Evolutionary conservation across 2,113 vertebrate genomes (phyloP).

Genomic region (Sterrhoptilus dennistouni): DNA sequence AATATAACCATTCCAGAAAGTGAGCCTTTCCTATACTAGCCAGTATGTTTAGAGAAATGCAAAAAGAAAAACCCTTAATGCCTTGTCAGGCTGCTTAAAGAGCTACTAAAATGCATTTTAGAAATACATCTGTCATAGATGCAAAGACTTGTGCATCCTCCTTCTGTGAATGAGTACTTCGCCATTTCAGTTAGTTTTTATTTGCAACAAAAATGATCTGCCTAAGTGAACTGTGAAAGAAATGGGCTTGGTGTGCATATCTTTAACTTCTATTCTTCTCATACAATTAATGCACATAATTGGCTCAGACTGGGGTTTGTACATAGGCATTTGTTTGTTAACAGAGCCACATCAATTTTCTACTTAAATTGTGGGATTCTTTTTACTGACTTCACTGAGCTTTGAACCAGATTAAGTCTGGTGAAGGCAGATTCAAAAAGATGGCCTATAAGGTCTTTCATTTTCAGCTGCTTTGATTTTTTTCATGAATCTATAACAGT

Average conservation of each 20-base stretch:
- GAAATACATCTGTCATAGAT: background rate
- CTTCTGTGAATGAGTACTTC: slow-evolving; percentile 1
- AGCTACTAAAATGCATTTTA: background rate
- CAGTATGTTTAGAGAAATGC: background rate
- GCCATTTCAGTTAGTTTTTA: slow-evolving; percentile 26
- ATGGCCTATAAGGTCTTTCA: background rate
- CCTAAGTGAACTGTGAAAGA: background rate
- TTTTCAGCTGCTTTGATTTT: slow-evolving; percentile 42
- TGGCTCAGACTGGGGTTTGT: background rate
- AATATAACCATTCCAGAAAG: background rate
- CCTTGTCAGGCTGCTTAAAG: background rate
- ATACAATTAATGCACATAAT: background rate
- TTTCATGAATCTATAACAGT: slow-evolving; percentile 10
- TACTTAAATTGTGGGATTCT: background rate
- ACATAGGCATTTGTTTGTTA: background rate
- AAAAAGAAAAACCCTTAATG: background rate
- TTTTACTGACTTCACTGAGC: background rate
- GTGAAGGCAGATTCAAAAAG: background rate
- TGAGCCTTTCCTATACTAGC: background rate
- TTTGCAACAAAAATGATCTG: background rate
- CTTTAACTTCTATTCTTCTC: slow-evolving; percentile 19
- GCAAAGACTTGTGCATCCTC: background rate
- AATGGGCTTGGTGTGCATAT: background rate
- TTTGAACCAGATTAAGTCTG: slow-evolving; percentile 32
- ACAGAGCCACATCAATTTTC: background rate